Conservation (phyloP, 2,797 vertebrate genomes). For the Catamblyrhynchus diadema region DNA sequence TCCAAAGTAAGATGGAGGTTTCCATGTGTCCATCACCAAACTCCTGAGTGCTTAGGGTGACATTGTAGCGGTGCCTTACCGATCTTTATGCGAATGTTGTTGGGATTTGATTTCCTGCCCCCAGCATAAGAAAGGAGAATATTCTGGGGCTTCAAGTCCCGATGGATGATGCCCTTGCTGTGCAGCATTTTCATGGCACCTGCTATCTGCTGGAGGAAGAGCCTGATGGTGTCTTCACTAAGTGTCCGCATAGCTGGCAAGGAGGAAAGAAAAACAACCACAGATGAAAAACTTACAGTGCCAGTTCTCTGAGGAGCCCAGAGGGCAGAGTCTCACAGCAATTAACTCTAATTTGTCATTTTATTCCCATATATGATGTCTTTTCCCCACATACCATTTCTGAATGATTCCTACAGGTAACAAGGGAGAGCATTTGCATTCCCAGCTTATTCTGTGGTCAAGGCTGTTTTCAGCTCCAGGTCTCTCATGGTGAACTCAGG, state of each 20-base stretch:
- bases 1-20: neutral
- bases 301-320: neutral
- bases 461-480: neutral
- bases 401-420: neutral
- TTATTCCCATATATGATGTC: neutral
- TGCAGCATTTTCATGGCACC: slow-evolving; percentile 92
- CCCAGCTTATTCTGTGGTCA: neutral
- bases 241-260: slow-evolving; percentile 88
- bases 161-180: slow-evolving; percentile 93
- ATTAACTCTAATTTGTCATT: slow-evolving; percentile 3
- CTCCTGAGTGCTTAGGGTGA: neutral
- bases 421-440: neutral
- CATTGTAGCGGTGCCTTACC: slow-evolving; percentile 65
- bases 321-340: neutral
- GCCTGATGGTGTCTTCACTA: slow-evolving; percentile 94
- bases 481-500: neutral
- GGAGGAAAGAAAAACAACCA: neutral
- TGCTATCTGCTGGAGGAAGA: slow-evolving; percentile 94
- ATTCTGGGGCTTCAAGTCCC: slow-evolving; percentile 97
- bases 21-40: neutral
- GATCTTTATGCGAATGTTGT: slow-evolving; percentile 90
- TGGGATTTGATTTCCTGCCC: slow-evolving; percentile 85
- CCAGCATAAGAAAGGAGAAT: slow-evolving; percentile 88
- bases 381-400: neutral
- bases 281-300: neutral